phyloP scores from a whole-genome alignment of 2,113 vertebrate species.

The Petrocephalus microphthalmus region DNA sequence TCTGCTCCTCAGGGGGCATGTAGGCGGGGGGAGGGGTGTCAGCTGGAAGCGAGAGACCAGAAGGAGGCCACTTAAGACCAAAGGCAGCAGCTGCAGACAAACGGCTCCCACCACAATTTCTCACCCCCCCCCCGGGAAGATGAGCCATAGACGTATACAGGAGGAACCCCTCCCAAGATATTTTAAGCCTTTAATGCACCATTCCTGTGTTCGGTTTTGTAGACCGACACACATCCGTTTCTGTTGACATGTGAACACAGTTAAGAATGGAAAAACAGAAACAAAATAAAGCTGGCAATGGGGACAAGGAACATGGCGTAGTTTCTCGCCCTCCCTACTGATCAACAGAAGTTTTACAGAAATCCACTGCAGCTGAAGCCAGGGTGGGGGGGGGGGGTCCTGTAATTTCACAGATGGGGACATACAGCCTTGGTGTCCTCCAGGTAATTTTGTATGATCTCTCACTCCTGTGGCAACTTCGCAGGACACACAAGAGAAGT shows the following conservation, averaged over 20 bases:
- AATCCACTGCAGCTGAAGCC: neutral
- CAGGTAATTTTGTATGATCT: neutral
- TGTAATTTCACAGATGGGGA: neutral
- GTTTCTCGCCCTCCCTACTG: neutral
- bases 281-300: neutral
- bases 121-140: conserved; percentile 40
- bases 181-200: conserved; percentile 43
- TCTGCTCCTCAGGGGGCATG: conserved; percentile 94
- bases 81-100: conserved; percentile 45
- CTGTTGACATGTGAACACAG: neutral
- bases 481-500: neutral
- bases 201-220: conserved; percentile 21
- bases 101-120: conserved; percentile 39
- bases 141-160: conserved; percentile 30
- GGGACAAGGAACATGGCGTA: neutral
- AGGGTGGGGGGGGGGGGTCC: neutral
- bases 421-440: neutral
- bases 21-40: conserved; percentile 96
- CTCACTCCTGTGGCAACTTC: neutral
- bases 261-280: neutral
- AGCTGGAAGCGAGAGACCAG: conserved; percentile 60
- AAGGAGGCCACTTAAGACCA: conserved; percentile 34
- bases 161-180: conserved; percentile 26
- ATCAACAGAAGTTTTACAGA: neutral
- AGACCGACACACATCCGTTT: neutral